These are phyloP conservation scores for Hesperia comma DNA, from an alignment of 2,888 invertebrate species.

Conservation along the genomic window DNA sequence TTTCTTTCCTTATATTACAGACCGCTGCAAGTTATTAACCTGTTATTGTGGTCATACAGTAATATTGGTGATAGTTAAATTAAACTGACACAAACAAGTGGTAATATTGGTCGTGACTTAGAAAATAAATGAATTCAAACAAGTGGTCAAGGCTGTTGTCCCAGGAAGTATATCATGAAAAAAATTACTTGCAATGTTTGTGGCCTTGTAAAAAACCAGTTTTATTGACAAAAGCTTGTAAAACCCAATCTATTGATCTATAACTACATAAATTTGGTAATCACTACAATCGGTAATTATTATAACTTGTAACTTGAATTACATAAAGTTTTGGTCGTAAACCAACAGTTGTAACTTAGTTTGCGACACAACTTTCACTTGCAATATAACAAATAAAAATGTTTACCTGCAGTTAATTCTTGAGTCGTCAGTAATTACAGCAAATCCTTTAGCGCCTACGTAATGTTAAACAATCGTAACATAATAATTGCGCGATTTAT, in stretches of 20 bases:
- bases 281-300: constrained; percentile 2
- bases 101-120: neutral
- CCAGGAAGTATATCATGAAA: constrained; percentile 25
- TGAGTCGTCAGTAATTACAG: constrained; percentile 51
- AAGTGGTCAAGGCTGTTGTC: constrained; percentile 23
- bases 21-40: no score
- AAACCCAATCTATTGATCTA: neutral
- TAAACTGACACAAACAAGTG: neutral
- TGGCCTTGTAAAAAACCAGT: constrained; percentile 18
- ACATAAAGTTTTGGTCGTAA: neutral
- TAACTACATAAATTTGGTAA: constrained; percentile 6
- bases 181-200: constrained; percentile 15
- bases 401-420: constrained; percentile 61
- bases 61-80: neutral
- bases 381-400: constrained; percentile 42
- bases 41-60: no score
- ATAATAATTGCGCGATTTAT: constrained; percentile 56
- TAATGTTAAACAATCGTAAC: constrained; percentile 52
- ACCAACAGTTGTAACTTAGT: constrained; percentile 1
- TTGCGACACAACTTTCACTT: constrained; percentile 64
- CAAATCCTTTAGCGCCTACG: constrained; percentile 57
- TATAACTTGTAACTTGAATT: neutral
- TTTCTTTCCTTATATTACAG: no score
- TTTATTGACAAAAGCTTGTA: constrained; percentile 9
- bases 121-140: constrained; percentile 22